These are phyloP conservation scores for Cordylochernes scorpioides DNA, from an alignment of 2,888 invertebrate species.

Conservation along the genomic window DNA sequence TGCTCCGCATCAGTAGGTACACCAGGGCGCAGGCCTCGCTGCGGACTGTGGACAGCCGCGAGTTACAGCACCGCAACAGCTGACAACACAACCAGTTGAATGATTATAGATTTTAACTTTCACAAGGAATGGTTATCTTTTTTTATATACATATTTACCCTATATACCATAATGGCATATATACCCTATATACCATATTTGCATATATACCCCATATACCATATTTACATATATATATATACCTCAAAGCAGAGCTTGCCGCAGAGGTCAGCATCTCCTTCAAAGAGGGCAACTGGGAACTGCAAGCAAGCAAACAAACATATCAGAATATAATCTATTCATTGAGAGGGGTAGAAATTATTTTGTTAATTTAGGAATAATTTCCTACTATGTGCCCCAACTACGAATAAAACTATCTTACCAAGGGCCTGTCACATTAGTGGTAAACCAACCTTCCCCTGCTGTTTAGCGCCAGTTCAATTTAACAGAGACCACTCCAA, in stretches of 20 bases:
- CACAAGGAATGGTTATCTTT: too few species aligned
- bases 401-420: too few species aligned
- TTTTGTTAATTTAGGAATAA: conserved; percentile 1
- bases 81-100: too few species aligned
- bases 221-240: conserved; percentile 1
- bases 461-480: too few species aligned
- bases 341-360: conserved; percentile 7
- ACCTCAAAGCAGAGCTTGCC: conserved; percentile 52
- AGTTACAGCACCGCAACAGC: conserved; percentile 49
- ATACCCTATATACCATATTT: too few species aligned
- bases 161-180: too few species aligned
- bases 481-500: too few species aligned
- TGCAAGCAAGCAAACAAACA: conserved; percentile 16
- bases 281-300: conserved; percentile 52
- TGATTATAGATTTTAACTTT: too few species aligned
- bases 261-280: conserved; percentile 50
- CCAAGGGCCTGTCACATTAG: too few species aligned
- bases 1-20: conserved; percentile 72
- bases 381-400: not conserved
- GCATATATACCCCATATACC: not conserved
- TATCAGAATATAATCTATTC: conserved; percentile 4
- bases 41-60: conserved; percentile 50
- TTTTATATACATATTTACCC: too few species aligned
- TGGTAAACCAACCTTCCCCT: too few species aligned
- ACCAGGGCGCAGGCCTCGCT: conserved; percentile 74